A percentile compares a stretch with the other conserved stretches of the same genome.
These are phyloP conservation scores for Catharus ustulatus DNA, from an alignment of 2,797 vertebrate genomes.

Conservation along the genomic window DNA sequence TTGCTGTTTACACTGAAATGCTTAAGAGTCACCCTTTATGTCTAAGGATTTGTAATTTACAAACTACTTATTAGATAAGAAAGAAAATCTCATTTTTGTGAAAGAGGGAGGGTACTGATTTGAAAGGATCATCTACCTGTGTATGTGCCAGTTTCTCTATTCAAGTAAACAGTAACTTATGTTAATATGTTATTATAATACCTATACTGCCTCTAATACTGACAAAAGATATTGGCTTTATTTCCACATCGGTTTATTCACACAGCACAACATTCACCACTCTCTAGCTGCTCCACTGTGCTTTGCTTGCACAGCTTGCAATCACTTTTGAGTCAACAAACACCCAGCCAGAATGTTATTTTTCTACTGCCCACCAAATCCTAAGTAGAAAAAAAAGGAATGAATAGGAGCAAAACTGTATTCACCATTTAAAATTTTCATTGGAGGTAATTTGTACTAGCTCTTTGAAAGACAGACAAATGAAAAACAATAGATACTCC, in stretches of 20 bases:
- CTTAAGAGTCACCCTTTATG: not conserved
- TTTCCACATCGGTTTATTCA: not conserved
- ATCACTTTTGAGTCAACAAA: not conserved
- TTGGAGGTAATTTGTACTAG: not conserved
- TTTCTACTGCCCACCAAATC: not conserved
- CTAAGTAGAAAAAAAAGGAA: not conserved
- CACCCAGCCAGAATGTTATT: not conserved
- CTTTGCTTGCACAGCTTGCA: not conserved
- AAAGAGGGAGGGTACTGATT: not conserved
- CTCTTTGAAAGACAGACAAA: not conserved
- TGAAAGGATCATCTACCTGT: not conserved
- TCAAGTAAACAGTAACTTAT: not conserved
- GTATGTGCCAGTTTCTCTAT: not conserved
- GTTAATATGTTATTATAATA: not conserved
- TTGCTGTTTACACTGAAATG: slow-evolving; percentile 18
- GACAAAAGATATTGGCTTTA: not conserved
- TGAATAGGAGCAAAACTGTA: not conserved
- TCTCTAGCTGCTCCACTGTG: not conserved
- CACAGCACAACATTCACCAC: not conserved
- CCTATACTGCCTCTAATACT: not conserved
- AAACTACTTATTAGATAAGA: not conserved
- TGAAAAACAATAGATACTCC: not conserved
- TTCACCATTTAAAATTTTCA: not conserved
- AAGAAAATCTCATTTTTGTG: not conserved
- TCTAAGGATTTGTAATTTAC: not conserved